Conservation (phyloP, 2,797 vertebrate species). For the Helarctos malayanus region DNA sequence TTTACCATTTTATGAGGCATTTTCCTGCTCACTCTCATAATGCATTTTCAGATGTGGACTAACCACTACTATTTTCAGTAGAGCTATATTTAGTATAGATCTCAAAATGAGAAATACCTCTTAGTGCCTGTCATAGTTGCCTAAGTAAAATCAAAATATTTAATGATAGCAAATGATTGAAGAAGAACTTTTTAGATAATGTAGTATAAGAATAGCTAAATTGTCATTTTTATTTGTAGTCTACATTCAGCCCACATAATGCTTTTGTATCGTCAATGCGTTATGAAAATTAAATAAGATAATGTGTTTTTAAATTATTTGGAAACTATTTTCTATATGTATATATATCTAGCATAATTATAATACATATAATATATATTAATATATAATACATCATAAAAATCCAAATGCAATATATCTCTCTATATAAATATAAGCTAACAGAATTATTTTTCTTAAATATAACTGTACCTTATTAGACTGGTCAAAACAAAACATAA, state of each 20-base stretch:
- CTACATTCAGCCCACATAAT: neutral
- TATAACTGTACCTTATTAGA: neutral
- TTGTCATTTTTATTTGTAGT: conserved; percentile 34
- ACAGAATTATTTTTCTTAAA: neutral
- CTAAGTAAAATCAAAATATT: conserved; percentile 41
- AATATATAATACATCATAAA: neutral
- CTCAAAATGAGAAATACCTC: conserved; percentile 64
- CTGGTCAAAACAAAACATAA: neutral
- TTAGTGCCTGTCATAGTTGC: conserved; percentile 49
- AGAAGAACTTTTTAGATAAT: conserved; percentile 57
- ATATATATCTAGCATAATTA: neutral
- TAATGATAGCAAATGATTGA: conserved; percentile 70
- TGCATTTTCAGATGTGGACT: conserved; percentile 73
- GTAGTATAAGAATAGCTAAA: neutral
- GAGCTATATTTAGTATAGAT: conserved; percentile 22
- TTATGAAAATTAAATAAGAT: conserved; percentile 3
- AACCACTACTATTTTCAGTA: conserved; percentile 45
- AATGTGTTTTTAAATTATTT: neutral
- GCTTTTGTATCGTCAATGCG: neutral
- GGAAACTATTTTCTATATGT: neutral
- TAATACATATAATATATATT: neutral
- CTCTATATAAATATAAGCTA: neutral
- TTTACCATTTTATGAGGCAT: conserved; percentile 57
- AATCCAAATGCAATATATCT: neutral
- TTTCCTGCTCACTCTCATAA: conserved; percentile 49